A percentile compares a stretch with the other conserved stretches of the same genome.
These are phyloP conservation scores for Ophraella communa DNA, from an alignment of 2,888 invertebrate genomes.

Conservation along the genomic window DNA sequence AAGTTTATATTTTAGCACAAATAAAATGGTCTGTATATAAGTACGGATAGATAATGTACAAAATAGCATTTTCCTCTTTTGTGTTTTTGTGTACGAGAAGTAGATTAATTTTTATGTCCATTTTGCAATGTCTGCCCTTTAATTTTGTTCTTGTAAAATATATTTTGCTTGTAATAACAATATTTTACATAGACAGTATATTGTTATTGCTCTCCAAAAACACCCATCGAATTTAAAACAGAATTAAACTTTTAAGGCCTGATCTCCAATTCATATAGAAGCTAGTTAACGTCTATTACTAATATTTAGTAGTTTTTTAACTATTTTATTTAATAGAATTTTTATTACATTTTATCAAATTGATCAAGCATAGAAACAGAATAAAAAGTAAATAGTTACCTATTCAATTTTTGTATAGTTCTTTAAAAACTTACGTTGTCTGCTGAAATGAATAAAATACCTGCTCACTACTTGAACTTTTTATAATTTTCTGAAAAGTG, in stretches of 20 bases:
- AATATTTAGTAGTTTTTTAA: too few relatives aligned
- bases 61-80: constrained; percentile 47
- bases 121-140: constrained; percentile 33
- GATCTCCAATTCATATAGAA: neutral
- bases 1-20: constrained; percentile 57
- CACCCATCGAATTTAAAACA: constrained; percentile 9
- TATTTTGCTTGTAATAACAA: constrained; percentile 40
- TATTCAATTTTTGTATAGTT: too few relatives aligned
- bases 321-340: too few relatives aligned
- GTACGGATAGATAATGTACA: constrained; percentile 51
- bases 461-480: too few relatives aligned
- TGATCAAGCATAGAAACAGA: too few relatives aligned
- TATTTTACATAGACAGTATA: constrained; percentile 31
- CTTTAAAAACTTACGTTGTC: too few relatives aligned
- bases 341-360: too few relatives aligned
- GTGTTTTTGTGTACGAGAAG: constrained; percentile 40
- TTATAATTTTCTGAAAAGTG: too few relatives aligned
- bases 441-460: too few relatives aligned
- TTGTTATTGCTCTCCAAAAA: constrained; percentile 45
- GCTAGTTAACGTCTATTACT: too few relatives aligned
- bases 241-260: neutral
- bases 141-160: constrained; percentile 51
- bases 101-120: constrained; percentile 29
- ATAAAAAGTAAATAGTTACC: too few relatives aligned
- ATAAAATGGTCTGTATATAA: constrained; percentile 49